A percentile compares a stretch with the other conserved stretches of the same genome.
Evolutionary conservation across 2,113 vertebrate species (phyloP).

Genomic region (Zapus hudsonius): DNA sequence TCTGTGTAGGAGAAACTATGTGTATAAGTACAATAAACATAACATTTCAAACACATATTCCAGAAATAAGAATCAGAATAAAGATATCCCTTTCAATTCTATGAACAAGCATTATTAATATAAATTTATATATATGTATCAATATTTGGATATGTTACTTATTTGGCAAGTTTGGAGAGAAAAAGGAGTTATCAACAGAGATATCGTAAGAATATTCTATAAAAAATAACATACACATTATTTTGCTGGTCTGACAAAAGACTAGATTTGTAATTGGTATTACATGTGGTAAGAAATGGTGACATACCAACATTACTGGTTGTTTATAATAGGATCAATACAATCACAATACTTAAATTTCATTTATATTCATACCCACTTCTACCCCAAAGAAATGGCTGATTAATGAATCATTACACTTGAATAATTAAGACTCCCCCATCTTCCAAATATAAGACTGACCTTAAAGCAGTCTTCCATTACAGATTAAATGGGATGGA

Average conservation of each 20-base stretch:
- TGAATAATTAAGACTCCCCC: not conserved
- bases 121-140: not conserved
- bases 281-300: not conserved
- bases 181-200: not conserved
- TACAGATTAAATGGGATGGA: slow-evolving; percentile 3
- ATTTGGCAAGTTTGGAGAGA: not conserved
- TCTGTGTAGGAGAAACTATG: not conserved
- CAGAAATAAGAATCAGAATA: slow-evolving; percentile 20
- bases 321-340: not conserved
- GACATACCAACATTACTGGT: not conserved
- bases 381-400: not conserved
- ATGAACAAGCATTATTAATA: not conserved
- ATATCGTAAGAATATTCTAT: not conserved
- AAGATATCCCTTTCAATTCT: slow-evolving; percentile 11
- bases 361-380: not conserved
- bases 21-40: not conserved
- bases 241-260: slow-evolving; percentile 16
- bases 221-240: not conserved
- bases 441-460: slow-evolving; percentile 7
- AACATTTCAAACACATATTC: slow-evolving; percentile 34
- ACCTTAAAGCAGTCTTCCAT: slow-evolving; percentile 23
- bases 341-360: slow-evolving; percentile 21
- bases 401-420: not conserved
- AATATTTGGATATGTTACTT: not conserved
- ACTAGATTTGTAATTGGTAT: not conserved